Percentiles rank a stretch among this genome's conserved stretches.
These are phyloP conservation scores for Microhierax caerulescens DNA, from an alignment of 2,797 vertebrate species.

Conservation along the genomic window DNA sequence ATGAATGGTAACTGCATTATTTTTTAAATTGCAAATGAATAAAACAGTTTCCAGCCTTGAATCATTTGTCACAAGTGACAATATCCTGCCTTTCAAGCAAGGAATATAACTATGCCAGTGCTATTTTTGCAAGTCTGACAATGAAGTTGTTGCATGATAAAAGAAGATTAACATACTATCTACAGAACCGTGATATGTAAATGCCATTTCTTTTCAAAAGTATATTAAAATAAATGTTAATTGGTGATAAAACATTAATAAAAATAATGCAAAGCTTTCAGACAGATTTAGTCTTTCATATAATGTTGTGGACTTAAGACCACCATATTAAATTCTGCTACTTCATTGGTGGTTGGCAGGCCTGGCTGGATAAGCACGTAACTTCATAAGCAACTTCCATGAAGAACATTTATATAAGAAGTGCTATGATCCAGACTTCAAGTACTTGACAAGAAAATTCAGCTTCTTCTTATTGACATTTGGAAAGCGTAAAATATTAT, in stretches of 20 bases:
- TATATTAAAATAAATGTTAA: neutral
- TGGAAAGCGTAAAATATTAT: neutral
- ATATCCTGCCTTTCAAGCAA: neutral
- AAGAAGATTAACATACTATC: neutral
- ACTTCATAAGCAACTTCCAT: neutral
- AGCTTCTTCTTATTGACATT: neutral
- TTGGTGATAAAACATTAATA: neutral
- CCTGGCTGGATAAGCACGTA: neutral
- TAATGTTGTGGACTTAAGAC: neutral
- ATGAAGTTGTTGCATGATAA: neutral
- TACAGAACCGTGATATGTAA: neutral
- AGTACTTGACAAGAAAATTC: neutral
- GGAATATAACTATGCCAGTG: neutral
- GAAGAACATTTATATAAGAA: neutral
- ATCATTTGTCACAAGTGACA: neutral
- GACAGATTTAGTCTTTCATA: neutral
- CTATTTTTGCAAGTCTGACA: neutral
- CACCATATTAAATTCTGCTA: neutral
- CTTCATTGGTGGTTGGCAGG: neutral
- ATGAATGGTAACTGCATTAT: neutral
- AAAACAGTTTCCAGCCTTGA: neutral
- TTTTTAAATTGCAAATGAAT: neutral
- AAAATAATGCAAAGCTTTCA: neutral
- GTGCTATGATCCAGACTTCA: neutral
- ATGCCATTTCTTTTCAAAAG: neutral